Conservation (phyloP, 2,113 vertebrate genomes). For the Neoarius graeffei region DNA sequence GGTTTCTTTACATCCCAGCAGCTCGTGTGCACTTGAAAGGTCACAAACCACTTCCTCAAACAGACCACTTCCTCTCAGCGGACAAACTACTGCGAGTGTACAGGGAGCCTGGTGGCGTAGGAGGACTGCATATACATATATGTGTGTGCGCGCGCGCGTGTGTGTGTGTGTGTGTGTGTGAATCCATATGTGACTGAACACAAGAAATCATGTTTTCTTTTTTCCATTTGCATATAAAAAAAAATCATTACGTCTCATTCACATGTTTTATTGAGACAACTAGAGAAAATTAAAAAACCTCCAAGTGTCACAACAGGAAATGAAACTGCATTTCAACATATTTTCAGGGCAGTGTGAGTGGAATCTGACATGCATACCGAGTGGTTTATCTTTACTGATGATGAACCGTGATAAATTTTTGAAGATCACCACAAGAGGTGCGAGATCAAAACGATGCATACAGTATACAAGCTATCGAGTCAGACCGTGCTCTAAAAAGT, state of each 20-base stretch:
- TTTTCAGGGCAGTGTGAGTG: not conserved
- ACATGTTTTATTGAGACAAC: not conserved
- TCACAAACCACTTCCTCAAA: constrained; percentile 75
- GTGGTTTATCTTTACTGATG: not conserved
- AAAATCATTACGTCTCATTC: not conserved
- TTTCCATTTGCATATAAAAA: not conserved
- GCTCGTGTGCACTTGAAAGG: constrained; percentile 63
- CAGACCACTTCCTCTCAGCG: constrained; percentile 70
- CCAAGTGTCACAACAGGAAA: not conserved
- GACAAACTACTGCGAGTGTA: constrained; percentile 53
- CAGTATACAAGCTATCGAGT: not conserved
- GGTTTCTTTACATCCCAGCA: constrained; percentile 60
- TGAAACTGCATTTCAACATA: constrained; percentile 2
- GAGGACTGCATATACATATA: constrained; percentile 8
- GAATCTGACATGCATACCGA: not conserved
- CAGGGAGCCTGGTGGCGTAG: constrained; percentile 37
- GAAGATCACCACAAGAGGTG: not conserved
- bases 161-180: not conserved
- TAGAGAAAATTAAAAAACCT: not conserved
- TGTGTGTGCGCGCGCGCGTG: no score
- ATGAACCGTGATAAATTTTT: not conserved
- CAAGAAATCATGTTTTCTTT: not conserved
- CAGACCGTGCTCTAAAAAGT: not conserved
- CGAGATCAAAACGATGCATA: not conserved
- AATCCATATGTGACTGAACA: not conserved